A percentile compares a stretch with the other conserved stretches of the same genome.
These are phyloP conservation scores for Eumerus sabulonum DNA, from an alignment of 2,888 invertebrate genomes.

Conservation along the genomic window DNA sequence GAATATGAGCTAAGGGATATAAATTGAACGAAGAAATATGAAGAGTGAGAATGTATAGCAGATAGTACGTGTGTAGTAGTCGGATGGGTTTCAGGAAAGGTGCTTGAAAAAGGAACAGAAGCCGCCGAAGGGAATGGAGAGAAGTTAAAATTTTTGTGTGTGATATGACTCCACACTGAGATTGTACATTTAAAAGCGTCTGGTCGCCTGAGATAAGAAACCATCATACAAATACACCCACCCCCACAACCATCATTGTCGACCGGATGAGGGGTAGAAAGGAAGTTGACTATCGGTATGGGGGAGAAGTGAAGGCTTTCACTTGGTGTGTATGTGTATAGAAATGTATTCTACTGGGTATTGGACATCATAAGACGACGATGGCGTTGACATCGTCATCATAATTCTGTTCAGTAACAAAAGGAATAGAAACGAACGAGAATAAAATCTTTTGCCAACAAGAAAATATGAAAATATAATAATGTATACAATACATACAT, in stretches of 20 bases:
- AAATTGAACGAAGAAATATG: slow-evolving; percentile 65
- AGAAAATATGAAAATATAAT: slow-evolving; percentile 66
- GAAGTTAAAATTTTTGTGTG: slow-evolving; percentile 64
- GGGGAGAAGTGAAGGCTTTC: too few species aligned
- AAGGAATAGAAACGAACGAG: slow-evolving; percentile 4
- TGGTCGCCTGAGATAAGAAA: slow-evolving; percentile 79
- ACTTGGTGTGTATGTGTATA: too few species aligned
- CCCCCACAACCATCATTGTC: slow-evolving; percentile 11
- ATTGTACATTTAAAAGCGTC: slow-evolving; percentile 76
- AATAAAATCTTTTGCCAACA: slow-evolving; percentile 48
- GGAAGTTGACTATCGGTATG: too few species aligned
- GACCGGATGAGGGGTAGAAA: neutral
- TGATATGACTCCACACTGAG: slow-evolving; percentile 64
- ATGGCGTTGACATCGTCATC: slow-evolving; percentile 33
- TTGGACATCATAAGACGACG: slow-evolving; percentile 60
- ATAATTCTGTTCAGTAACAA: slow-evolving; percentile 49
- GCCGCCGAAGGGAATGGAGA: slow-evolving; percentile 35
- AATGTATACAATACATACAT: slow-evolving; percentile 43
- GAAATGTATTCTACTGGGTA: neutral
- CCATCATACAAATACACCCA: slow-evolving; percentile 21
- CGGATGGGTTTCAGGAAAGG: too few species aligned
- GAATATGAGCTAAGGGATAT: slow-evolving; percentile 64
- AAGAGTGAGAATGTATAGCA: too few species aligned
- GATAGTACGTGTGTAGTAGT: too few species aligned
- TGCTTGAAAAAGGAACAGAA: neutral